Conservation (phyloP, 2,888 invertebrate species). For the Eulithis prunata region DNA sequence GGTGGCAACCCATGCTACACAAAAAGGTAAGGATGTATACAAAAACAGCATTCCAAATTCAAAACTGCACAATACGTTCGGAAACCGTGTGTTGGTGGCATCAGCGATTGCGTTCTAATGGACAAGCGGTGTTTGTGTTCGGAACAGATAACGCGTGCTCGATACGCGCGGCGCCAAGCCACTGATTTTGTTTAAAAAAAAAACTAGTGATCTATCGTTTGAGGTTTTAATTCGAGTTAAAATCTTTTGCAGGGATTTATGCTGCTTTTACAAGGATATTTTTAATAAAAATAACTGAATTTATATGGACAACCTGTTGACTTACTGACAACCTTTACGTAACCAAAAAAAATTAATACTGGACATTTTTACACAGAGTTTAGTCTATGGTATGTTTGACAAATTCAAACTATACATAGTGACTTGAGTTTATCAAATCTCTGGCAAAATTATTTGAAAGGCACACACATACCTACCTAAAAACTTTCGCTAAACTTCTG, state of each 20-base stretch:
- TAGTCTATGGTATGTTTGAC: too few relatives aligned
- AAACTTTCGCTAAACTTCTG: too few relatives aligned
- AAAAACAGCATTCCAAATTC: constrained; percentile 61
- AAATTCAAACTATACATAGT: too few relatives aligned
- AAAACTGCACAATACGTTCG: constrained; percentile 61
- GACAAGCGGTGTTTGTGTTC: constrained; percentile 83
- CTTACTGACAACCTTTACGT: too few relatives aligned
- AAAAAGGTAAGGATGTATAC: constrained; percentile 15
- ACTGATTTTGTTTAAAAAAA: constrained; percentile 71
- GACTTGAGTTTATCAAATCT: too few relatives aligned
- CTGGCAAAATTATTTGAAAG: too few relatives aligned
- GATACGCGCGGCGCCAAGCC: constrained; percentile 83
- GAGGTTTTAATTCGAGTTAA: constrained; percentile 44
- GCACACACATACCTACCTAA: too few relatives aligned
- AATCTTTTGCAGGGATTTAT: constrained; percentile 7
- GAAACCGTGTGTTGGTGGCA: constrained; percentile 79
- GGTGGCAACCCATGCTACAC: background rate
- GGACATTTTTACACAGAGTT: too few relatives aligned
- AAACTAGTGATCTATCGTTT: constrained; percentile 66
- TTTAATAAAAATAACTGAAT: background rate
- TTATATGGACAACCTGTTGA: too few relatives aligned
- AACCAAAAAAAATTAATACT: too few relatives aligned
- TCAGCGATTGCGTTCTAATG: constrained; percentile 84
- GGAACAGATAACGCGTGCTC: constrained; percentile 72
- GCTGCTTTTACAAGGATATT: constrained; percentile 4